phyloP scores from a whole-genome alignment of 1,140 invertebrate species.

The Drosophila gunungcola region DNA sequence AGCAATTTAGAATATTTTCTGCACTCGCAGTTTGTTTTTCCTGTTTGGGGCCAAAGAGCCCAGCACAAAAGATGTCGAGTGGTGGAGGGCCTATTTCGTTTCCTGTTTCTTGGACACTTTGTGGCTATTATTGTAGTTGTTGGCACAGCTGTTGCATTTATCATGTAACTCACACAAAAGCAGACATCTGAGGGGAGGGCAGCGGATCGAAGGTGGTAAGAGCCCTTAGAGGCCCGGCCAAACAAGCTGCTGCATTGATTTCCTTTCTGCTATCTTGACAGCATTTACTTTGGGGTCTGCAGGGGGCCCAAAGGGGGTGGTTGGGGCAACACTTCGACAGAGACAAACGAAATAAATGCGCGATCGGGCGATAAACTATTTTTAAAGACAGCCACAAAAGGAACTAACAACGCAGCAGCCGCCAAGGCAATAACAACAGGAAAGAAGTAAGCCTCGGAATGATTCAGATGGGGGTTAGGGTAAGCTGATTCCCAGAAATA shows the following conservation, averaged over 20 bases:
- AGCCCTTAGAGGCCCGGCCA: conserved; percentile 58
- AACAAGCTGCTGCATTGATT: conserved; percentile 72
- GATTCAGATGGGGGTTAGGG: neutral
- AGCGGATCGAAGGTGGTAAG: neutral
- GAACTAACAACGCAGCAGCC: conserved; percentile 51
- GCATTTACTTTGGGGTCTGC: conserved; percentile 67
- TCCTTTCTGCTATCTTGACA: conserved; percentile 81
- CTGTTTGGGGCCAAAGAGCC: conserved; percentile 20
- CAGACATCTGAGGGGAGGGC: neutral
- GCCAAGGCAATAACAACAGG: conserved; percentile 25
- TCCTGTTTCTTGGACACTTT: conserved; percentile 62
- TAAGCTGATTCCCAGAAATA: conserved; percentile 19
- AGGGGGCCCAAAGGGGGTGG: conserved; percentile 10
- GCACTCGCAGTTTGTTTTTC: conserved; percentile 27
- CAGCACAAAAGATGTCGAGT: conserved; percentile 38
- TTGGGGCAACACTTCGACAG: conserved; percentile 72
- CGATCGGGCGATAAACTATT: conserved; percentile 82
- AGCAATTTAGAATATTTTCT: conserved; percentile 80
- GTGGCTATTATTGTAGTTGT: conserved; percentile 12
- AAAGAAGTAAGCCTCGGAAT: conserved; percentile 30
- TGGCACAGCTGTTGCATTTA: conserved; percentile 77
- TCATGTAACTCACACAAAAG: conserved; percentile 70
- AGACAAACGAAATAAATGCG: conserved; percentile 83
- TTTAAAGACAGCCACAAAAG: conserved; percentile 79
- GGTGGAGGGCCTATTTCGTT: conserved; percentile 53